Base-by-base conservation (phyloP, 1,140 invertebrate species). In the Pristionchus pacificus region DNA sequence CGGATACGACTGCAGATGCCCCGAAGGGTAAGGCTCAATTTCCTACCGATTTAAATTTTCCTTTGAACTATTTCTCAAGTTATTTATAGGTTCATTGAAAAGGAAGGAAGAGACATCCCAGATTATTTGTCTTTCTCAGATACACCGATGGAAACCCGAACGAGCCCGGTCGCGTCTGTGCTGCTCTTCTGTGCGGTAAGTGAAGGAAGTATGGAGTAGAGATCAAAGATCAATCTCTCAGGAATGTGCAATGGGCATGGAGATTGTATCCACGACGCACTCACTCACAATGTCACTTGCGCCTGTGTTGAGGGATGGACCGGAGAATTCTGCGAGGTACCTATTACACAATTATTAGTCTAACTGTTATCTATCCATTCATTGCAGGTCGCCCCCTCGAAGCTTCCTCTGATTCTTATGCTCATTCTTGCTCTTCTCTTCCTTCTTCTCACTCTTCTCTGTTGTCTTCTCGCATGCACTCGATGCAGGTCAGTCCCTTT, bases 171-270 rank as follows among this genome's bases (percentile, higher is more conserved):
- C 25, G 75, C 1, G 63, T 76, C 70, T 77, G 76, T 58, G 75
- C 74, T 55, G 75, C 69, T 31, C 29, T 30, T 1, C 69, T 68
- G 0, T 76, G 74, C 25, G 76, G 75, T 63, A 24, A 68, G 25
- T 77, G 76, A 57, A 73, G 72, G 55, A 60, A 65, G 27, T 74
- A 77, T 65, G 76, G 76, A 58, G 76, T 77, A 31, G 72, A 70
- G 59, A 63, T 77, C 19, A 70, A 72, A 55, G 71, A 72, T n/a
- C n/a, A n/a, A n/a, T n/a, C n/a, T n/a, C n/a, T n/a, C n/a, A n/a
- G n/a, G 75, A 63, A 24, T 73, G 25, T 77, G 76, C 63, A 73
- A 76, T 60, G 65, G 65, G 27, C 76, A 77, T 65, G 76, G 76
- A 58, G 76, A 77, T 57, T 76, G 74, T 64, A 63, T 77, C 19